Evolutionary conservation across 2,113 vertebrate genomes (phyloP), one percentile per base, ranked within the genome.

Genomic region (Amphiprion ocellaris): DNA sequence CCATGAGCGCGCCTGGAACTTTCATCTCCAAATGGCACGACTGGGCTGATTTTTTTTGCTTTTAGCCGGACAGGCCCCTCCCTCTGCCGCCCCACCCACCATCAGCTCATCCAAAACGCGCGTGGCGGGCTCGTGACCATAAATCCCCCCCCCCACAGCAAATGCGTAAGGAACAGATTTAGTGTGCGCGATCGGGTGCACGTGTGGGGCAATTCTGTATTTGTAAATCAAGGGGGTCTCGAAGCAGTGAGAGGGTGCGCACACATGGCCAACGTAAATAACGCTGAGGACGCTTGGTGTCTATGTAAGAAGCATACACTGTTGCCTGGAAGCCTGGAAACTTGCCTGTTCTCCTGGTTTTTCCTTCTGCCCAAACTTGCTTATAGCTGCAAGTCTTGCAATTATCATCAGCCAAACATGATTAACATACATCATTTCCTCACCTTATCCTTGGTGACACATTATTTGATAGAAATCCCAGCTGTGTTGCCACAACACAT

Each of bases 71-170:
- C 26, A 87, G 82, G 92, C 92, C 85, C 90, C 95, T 88, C 95
- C 94, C 84, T 75, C 74, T 17, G 26, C 63, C 37, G 82, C 83
- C 91, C 90, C 91, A 77, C 92, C 91, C 83, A 89, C 85, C 30
- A 55, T 61, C 87, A 90, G 70, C 44, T 85, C 79, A 89, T 81
- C 81, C 80, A 71, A 88, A 37, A 93, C 74, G 84, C 94, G 93
- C 93, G 94, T 95, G 94, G 92, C 94, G 83, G 89, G 87, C 95
- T 93, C 94, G 94, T 93, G 95, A 91, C 93, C 81, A 81, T 69
- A 91, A 91, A 89, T 90, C 8, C 33, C 33, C 90, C 70, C 61
- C 26, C 79, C 47, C 10, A 16, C 26, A 50, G n/a, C 49, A 68
- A 79, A 75, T 61, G 44, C 26, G 44, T 64, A 21, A 12, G 21